Evolutionary conservation across 2,113 vertebrate genomes (phyloP), one percentile per base, ranked within the genome.

Genomic region (Oenanthe oenanthe): DNA sequence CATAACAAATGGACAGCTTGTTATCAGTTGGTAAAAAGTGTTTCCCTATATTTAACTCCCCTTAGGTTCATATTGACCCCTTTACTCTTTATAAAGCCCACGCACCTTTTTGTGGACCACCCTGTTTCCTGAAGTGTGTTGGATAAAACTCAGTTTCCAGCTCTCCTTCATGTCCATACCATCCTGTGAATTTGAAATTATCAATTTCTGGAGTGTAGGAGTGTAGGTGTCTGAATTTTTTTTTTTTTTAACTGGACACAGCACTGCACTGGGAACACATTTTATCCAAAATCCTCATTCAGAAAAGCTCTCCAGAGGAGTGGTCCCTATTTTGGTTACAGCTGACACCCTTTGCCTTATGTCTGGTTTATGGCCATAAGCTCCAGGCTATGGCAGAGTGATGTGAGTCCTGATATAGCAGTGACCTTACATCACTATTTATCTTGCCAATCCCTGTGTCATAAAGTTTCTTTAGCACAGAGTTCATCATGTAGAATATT

Each of bases 61-160:
- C 17, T 60, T 47, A 26, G 18, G 34, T 57, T 40, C 25, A 7
- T 21, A n/a, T 20, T 16, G 28, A 66, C n/a, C 21, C 6, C 7
- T 82, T 56, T 31, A 36, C 32, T 43, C 54, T 73, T 50, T 22
- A 7, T 6, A 7, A 6, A 73, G 54, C 36, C 48, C 36, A 51
- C n/a, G 43, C 0, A 0, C 10, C 36, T 3, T 0, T 47, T 26
- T 60, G 38, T 47, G 63, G 20, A 34, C 66, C 68, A 2, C 48
- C 9, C 22, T 67, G 28, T 53, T 75, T 36, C 16, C 11, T 20
- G 14, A 86, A 19, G 6, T 40, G 17, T 36, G 15, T 14, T 65
- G 77, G 26, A 8, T 79, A 50, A 38, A 43, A 57, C 15, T 60
- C 45, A 34, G 6, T 48, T 75, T 79, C 57, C 56, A 70, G 17